These are phyloP conservation scores for Phorcus lineatus DNA, from an alignment of 2,888 invertebrate genomes.

Conservation along the genomic window DNA sequence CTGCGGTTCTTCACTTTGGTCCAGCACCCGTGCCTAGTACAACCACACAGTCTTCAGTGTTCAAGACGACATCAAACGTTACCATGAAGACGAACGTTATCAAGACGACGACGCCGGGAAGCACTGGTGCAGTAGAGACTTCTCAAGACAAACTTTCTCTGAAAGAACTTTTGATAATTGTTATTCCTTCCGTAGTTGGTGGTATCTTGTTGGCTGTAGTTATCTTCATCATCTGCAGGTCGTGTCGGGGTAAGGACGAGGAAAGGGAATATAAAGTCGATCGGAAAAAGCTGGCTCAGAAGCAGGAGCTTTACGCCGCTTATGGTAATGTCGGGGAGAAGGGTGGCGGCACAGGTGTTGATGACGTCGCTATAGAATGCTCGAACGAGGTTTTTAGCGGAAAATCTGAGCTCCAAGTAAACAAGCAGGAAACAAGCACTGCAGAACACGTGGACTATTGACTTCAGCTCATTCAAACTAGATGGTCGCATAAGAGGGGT, in stretches of 20 bases:
- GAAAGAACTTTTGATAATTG: neutral
- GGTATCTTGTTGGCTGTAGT: neutral
- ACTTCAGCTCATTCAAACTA: no score
- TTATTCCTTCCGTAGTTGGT: neutral
- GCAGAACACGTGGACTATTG: no score
- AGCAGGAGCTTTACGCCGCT: neutral
- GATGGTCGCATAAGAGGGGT: no score
- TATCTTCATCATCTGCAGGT: neutral
- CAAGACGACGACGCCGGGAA: neutral
- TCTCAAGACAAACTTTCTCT: neutral
- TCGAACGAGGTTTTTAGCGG: no score
- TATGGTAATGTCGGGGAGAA: neutral
- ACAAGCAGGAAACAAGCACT: no score
- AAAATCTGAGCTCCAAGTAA: no score
- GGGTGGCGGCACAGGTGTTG: neutral
- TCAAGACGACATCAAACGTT: neutral
- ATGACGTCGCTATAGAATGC: no score
- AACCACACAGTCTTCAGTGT: neutral
- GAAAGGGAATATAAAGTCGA: neutral
- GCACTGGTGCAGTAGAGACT: no score
- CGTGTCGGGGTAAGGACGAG: neutral
- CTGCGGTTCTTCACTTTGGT: neutral
- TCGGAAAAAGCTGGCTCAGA: neutral
- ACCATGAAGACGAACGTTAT: neutral
- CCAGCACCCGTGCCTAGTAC: neutral